Evolutionary conservation across 1,140 invertebrate genomes (phyloP).

Genomic region (Mylabris phalerata): DNA sequence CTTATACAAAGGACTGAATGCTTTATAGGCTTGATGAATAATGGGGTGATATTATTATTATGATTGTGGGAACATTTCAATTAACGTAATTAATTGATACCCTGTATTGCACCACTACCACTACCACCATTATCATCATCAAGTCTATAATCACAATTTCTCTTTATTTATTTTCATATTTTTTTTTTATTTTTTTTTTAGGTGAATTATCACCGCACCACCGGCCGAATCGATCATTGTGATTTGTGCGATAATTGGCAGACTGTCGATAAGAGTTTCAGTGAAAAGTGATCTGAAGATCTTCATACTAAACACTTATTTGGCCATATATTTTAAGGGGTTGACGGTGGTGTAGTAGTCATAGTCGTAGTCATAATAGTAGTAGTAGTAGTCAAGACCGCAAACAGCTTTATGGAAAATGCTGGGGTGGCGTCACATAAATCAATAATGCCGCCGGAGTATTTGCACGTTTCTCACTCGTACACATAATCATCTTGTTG

Average conservation of each 20-base stretch:
- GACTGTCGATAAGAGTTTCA: constrained; percentile 1
- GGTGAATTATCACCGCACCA: too few relatives aligned
- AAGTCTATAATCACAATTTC: too few relatives aligned
- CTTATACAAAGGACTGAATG: constrained; percentile 16
- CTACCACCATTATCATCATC: too few relatives aligned
- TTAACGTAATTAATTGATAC: too few relatives aligned
- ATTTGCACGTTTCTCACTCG: constrained; percentile 16
- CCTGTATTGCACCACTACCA: too few relatives aligned
- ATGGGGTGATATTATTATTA: too few relatives aligned
- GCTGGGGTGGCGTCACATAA: constrained; percentile 41
- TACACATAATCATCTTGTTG: constrained; percentile 1
- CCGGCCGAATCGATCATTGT: background rate
- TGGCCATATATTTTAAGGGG: constrained; percentile 41
- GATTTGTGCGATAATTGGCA: background rate
- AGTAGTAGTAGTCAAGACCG: constrained; percentile 34
- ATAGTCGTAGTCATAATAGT: too few relatives aligned
- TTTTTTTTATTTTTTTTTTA: too few relatives aligned
- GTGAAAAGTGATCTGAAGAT: constrained; percentile 38
- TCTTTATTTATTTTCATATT: too few relatives aligned
- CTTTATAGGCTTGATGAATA: constrained; percentile 17
- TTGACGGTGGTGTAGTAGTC: too few relatives aligned
- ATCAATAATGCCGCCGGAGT: constrained; percentile 35
- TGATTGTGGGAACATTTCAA: too few relatives aligned
- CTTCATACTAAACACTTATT: constrained; percentile 43
- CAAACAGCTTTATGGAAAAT: constrained; percentile 44